Conservation (phyloP, 1,140 invertebrate species). For the Pentalonia nigronervosa region DNA sequence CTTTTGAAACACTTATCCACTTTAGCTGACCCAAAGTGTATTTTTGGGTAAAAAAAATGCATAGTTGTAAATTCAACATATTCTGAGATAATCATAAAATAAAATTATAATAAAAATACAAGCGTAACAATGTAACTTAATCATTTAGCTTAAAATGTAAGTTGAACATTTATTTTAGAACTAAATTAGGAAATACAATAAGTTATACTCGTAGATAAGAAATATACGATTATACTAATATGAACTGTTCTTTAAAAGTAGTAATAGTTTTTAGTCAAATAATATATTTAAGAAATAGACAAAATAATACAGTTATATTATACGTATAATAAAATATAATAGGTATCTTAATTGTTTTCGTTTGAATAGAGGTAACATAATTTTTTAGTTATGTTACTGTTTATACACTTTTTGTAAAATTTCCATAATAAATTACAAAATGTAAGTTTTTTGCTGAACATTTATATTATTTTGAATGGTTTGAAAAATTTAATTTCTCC, state of each 20-base stretch:
- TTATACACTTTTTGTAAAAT: no score
- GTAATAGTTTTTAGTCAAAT: neutral
- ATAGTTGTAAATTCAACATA: neutral
- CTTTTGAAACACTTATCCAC: neutral
- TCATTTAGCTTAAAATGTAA: neutral
- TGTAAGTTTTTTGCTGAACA: neutral
- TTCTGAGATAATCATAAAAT: neutral
- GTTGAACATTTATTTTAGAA: neutral
- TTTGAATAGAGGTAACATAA: neutral
- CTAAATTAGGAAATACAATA: neutral
- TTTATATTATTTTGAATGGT: neutral
- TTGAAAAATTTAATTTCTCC: neutral
- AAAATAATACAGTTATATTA: neutral
- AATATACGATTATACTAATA: neutral
- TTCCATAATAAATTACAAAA: no score
- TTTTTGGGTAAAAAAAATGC: neutral
- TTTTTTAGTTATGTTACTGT: no score
- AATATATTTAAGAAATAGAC: neutral
- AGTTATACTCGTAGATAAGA: neutral
- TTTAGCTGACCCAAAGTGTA: neutral
- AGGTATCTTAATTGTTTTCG: neutral
- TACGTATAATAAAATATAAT: neutral
- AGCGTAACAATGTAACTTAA: neutral
- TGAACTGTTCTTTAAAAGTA: neutral
- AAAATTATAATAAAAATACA: neutral